phyloP scores from a whole-genome alignment of 1,140 invertebrate species.

The Dolichoris vasculosae region DNA sequence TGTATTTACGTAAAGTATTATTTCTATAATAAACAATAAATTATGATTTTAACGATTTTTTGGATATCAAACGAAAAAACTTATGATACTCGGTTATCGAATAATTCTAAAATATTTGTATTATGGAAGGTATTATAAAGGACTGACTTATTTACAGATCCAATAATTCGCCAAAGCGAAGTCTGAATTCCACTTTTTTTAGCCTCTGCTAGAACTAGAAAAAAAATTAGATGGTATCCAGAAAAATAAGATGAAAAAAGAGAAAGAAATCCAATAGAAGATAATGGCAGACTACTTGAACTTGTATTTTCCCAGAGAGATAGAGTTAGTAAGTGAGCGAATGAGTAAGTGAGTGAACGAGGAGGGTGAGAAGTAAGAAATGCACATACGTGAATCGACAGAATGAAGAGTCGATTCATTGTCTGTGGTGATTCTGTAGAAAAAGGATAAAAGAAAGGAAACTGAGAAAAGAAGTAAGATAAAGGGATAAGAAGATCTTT shows the following conservation, averaged over 20 bases:
- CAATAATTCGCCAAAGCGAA: constrained; percentile 17
- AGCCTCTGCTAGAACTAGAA: neutral
- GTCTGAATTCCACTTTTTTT: constrained; percentile 6
- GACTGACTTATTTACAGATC: constrained; percentile 1
- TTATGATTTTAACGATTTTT: too few species aligned
- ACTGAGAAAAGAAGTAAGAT: neutral
- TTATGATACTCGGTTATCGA: too few species aligned
- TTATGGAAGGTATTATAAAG: neutral
- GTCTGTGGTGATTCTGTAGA: constrained; percentile 50
- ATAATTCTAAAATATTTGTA: too few species aligned
- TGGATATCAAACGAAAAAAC: too few species aligned
- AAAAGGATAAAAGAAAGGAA: constrained; percentile 6
- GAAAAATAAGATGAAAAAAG: constrained; percentile 12
- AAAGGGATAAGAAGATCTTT: constrained; percentile 1
- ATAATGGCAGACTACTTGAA: constrained; percentile 55
- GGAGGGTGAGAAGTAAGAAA: constrained; percentile 14
- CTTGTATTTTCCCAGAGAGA: constrained; percentile 52
- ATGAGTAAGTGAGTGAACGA: neutral
- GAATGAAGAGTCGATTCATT: constrained; percentile 63
- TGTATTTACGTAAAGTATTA: too few species aligned
- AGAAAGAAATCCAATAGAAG: constrained; percentile 46
- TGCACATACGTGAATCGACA: constrained; percentile 59
- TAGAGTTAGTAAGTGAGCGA: neutral
- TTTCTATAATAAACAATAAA: too few species aligned
- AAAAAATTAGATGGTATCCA: neutral